Conservation (phyloP, 1,140 invertebrate genomes). For the Macrosteles quadrilineatus region DNA sequence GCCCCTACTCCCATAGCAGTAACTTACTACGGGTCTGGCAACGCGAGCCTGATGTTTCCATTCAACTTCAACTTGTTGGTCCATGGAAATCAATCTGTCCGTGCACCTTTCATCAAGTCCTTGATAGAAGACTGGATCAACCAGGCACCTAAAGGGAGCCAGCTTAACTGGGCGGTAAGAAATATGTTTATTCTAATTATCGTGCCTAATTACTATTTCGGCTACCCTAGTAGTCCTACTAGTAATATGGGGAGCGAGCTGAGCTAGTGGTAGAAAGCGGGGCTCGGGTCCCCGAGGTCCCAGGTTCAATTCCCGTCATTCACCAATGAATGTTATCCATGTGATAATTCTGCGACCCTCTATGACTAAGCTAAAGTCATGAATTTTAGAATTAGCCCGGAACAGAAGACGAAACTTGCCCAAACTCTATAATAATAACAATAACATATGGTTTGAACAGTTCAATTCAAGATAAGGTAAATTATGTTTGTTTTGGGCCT, state of each 20-base stretch:
- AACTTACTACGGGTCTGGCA: constrained; percentile 50
- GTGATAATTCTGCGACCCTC: no score
- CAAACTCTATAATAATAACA: not conserved
- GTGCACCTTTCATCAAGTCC: constrained; percentile 52
- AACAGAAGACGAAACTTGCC: not conserved
- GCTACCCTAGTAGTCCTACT: no score
- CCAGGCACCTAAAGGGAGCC: constrained; percentile 51
- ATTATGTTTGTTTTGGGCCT: no score
- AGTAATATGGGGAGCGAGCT: no score
- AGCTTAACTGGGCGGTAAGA: constrained; percentile 61
- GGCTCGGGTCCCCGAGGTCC: no score
- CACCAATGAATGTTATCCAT: no score
- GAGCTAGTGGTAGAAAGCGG: no score
- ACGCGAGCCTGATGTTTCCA: constrained; percentile 46
- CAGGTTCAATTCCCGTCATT: no score
- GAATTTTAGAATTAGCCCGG: not conserved
- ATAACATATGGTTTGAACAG: no score
- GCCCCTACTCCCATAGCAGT: constrained; percentile 44
- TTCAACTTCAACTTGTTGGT: constrained; percentile 62
- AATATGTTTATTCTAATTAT: not conserved
- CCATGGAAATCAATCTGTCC: constrained; percentile 50
- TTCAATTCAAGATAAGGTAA: no score
- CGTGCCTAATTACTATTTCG: not conserved
- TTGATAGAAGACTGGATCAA: constrained; percentile 58
- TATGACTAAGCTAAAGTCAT: not conserved